Evolutionary conservation across 1,140 invertebrate genomes (phyloP).

Genomic region (Ditylenchus dipsaci): DNA sequence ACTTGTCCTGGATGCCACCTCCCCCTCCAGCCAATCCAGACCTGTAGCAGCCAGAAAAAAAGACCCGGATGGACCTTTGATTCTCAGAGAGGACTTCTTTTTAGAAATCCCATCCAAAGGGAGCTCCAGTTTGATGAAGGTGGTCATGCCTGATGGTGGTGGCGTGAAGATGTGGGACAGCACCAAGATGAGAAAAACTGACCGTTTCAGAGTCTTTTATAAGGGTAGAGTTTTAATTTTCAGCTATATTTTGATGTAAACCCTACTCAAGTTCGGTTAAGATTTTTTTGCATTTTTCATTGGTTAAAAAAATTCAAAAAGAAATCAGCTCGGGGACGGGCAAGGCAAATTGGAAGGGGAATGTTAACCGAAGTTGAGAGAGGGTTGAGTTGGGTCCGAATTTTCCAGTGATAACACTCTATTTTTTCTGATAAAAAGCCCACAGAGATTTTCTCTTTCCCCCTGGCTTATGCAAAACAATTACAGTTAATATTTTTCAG

Average conservation of each 20-base stretch:
- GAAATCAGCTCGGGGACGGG: no score
- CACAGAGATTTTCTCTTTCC: no score
- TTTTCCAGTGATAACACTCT: no score
- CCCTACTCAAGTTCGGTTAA: background rate
- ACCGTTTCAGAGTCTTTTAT: background rate
- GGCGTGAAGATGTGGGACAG: background rate
- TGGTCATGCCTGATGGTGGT: background rate
- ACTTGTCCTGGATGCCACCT: background rate
- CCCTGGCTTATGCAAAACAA: no score
- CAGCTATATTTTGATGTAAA: background rate
- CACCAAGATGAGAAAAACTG: background rate
- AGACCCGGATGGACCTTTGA: slow-evolving; percentile 31
- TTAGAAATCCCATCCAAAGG: background rate
- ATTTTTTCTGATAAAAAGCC: no score
- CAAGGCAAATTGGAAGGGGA: no score
- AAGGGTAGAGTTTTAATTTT: background rate
- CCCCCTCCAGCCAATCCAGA: background rate
- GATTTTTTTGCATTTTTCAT: no score
- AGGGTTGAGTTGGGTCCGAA: no score
- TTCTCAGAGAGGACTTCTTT: slow-evolving; percentile 29
- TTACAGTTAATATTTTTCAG: no score
- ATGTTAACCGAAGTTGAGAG: no score
- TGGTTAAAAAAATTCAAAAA: no score
- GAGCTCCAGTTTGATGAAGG: background rate
- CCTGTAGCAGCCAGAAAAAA: slow-evolving; percentile 23